Base-by-base conservation (phyloP, 92 coral and sea anemone species). In the Zoanthus solanderi region DNA sequence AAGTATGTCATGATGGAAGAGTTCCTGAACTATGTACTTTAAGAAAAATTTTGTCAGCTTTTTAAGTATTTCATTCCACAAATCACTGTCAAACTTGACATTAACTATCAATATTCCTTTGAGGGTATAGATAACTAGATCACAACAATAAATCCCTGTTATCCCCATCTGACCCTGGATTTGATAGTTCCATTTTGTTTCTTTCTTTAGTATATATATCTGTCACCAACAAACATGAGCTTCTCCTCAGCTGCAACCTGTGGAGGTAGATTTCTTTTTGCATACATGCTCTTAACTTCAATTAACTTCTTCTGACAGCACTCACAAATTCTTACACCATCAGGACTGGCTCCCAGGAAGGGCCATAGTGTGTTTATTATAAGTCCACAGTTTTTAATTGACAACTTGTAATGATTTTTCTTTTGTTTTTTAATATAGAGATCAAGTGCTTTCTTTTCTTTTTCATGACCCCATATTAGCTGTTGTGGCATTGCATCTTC, bases 161-260 rank as follows among this genome's bases (percentile, higher is more conserved):
- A 69, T 76, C 4, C 71, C 78, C 50, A 88, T 47, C 75, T 88
- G 73, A 2, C 88, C 91, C 11, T 88, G 88, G 37, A 88, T 88
- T 63, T 88, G 91, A 68, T 75, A 88, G 50, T 89, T 75, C 91
- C 91, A 89, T 47, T 29, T 75, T 89, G 89, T 90, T 58, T 90
- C 89, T 72, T 34, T 78, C 65, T 78, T 90, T 4, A 85, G 83
- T n/a, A n/a, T 11, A 13, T 44, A 31, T 56, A 57, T 63, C 48
- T 71, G 71, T 75, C 84, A 34, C 79, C 46, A 10, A 71, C 87
- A 79, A 78, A 78, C 47, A 14, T 14, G 2, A 90, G 7, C 42
- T 78, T 78, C 12, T 90, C 87, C 9, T 67, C n/a, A 48, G 90
- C 90, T 16, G 90, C 90, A 90, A 90, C 60, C 6, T 71, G 87